Conservation (phyloP, 2,888 invertebrate genomes). For the Drosophila melanosoma region DNA sequence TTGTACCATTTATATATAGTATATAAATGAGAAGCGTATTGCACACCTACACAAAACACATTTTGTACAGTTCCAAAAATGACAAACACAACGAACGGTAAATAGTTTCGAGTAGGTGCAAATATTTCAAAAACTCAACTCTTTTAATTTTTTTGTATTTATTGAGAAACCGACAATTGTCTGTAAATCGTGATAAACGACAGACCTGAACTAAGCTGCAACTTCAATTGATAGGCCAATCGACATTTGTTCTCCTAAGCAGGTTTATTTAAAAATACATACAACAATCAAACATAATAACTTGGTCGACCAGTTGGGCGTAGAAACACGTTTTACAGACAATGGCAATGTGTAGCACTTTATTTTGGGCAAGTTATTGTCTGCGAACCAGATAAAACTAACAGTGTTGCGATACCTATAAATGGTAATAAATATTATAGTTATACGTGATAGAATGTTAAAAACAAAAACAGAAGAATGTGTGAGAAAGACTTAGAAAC, state of each 20-base stretch:
- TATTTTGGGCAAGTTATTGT: slow-evolving; percentile 30
- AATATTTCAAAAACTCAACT: slow-evolving; percentile 27
- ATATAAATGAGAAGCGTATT: slow-evolving; percentile 33
- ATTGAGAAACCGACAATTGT: slow-evolving; percentile 55
- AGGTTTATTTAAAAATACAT: slow-evolving; percentile 29
- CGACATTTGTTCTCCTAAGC: slow-evolving; percentile 65
- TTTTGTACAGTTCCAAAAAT: slow-evolving; percentile 42
- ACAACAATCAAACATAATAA: slow-evolving; percentile 15
- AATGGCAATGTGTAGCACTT: slow-evolving; percentile 50
- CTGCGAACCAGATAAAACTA: slow-evolving; percentile 50
- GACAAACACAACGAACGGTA: slow-evolving; percentile 39
- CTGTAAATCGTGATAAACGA: slow-evolving; percentile 68
- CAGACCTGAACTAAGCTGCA: slow-evolving; percentile 43
- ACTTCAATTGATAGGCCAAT: slow-evolving; percentile 62
- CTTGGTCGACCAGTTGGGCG: slow-evolving; percentile 60
- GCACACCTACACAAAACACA: slow-evolving; percentile 48
- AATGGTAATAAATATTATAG: slow-evolving; percentile 12
- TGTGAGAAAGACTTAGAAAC: neutral
- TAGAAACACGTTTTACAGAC: slow-evolving; percentile 69
- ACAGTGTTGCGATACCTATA: slow-evolving; percentile 14
- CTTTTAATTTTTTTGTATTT: slow-evolving; percentile 33
- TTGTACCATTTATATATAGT: slow-evolving; percentile 35
- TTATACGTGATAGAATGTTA: slow-evolving; percentile 11
- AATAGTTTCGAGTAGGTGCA: slow-evolving; percentile 23
- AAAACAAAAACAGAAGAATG: neutral